Percentiles rank a stretch among this genome's conserved stretches.
phyloP scores from a whole-genome alignment of 1,140 invertebrate genomes.

The Armadillidium nasatum region DNA sequence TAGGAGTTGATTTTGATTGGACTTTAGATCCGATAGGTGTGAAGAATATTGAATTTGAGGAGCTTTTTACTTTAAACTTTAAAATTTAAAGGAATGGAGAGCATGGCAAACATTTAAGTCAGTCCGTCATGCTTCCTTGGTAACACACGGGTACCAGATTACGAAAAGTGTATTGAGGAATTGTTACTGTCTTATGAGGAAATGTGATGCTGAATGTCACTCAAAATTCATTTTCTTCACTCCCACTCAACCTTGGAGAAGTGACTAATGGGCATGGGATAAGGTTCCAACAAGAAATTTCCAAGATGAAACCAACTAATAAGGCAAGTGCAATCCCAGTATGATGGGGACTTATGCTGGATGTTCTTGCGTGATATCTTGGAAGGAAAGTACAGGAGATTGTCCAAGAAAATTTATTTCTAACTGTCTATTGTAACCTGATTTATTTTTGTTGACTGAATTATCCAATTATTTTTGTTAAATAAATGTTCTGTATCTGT shows the following conservation, averaged over 20 bases:
- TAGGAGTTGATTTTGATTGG: conserved; percentile 33
- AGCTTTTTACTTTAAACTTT: conserved; percentile 23
- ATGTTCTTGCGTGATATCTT: too few species aligned
- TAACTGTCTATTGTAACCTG: too few species aligned
- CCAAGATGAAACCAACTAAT: neutral
- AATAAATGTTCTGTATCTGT: too few species aligned
- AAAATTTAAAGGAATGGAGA: conserved; percentile 18
- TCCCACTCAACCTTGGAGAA: conserved; percentile 25
- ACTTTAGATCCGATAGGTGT: conserved; percentile 34
- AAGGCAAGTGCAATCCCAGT: too few species aligned
- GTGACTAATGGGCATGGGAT: conserved; percentile 27
- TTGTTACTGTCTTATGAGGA: conserved; percentile 29
- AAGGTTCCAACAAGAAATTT: conserved; percentile 24
- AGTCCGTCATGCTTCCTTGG: neutral
- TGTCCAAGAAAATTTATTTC: too few species aligned
- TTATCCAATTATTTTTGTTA: too few species aligned
- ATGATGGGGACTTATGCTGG: too few species aligned
- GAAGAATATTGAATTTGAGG: conserved; percentile 22
- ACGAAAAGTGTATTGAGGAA: conserved; percentile 18
- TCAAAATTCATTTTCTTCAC: conserved; percentile 24
- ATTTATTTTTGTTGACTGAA: too few species aligned
- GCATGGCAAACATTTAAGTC: conserved; percentile 29
- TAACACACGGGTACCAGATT: neutral
- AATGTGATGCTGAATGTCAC: conserved; percentile 26
- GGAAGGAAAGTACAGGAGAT: too few species aligned